phyloP scores from a whole-genome alignment of 2,797 vertebrate genomes.

The Spheniscus humboldti region DNA sequence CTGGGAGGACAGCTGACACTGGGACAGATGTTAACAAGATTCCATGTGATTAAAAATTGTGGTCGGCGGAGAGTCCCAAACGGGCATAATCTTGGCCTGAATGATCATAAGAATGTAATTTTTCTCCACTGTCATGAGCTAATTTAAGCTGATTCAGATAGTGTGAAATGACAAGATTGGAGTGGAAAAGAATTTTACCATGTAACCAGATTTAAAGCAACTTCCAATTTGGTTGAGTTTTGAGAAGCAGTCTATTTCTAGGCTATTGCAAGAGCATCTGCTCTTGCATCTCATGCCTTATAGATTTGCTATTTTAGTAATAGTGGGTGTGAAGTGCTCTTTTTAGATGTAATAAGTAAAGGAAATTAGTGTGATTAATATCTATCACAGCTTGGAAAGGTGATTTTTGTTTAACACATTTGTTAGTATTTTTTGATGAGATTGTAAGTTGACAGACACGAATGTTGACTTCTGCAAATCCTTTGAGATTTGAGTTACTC shows the following conservation, averaged over 20 bases:
- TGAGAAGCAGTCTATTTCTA: neutral
- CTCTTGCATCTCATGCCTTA: neutral
- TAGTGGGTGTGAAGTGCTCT: neutral
- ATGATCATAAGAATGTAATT: neutral
- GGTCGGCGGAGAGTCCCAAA: neutral
- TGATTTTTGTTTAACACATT: neutral
- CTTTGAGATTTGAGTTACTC: neutral
- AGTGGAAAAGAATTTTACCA: neutral
- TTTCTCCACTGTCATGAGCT: neutral
- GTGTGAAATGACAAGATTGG: neutral
- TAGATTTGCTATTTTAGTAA: neutral
- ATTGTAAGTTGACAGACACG: neutral
- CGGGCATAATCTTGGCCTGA: neutral
- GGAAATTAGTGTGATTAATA: neutral
- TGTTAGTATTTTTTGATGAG: neutral
- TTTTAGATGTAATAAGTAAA: neutral
- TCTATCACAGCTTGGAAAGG: neutral
- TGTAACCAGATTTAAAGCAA: neutral
- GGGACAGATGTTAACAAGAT: neutral
- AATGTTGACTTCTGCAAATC: neutral
- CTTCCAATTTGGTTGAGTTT: neutral
- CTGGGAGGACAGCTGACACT: neutral
- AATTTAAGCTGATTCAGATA: neutral
- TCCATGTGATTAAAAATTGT: neutral
- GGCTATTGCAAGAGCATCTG: neutral